Conservation (phyloP, 2,888 invertebrate species). For the Diarsia rubi region DNA sequence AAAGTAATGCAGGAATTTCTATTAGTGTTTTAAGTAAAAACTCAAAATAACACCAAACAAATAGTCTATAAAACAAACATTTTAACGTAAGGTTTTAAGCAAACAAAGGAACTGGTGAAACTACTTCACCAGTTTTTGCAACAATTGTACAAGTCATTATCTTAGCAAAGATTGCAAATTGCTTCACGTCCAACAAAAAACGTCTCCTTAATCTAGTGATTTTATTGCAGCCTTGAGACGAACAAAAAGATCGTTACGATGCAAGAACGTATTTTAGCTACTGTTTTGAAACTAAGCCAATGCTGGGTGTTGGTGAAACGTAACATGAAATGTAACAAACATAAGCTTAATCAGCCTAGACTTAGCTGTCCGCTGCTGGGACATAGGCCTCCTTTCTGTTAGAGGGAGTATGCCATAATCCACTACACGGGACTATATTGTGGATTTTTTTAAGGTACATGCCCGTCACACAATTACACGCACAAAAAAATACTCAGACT, state of each 20-base stretch:
- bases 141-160: conserved; percentile 43
- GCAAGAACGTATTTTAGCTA: conserved; percentile 26
- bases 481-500: too few species aligned
- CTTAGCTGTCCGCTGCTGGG: not conserved
- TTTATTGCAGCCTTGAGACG: conserved; percentile 52
- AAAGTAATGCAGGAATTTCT: too few species aligned
- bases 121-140: conserved; percentile 26
- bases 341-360: not conserved
- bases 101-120: too few species aligned
- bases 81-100: conserved; percentile 7
- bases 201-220: conserved; percentile 43
- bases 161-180: conserved; percentile 45
- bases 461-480: too few species aligned
- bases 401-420: not conserved
- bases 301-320: not conserved
- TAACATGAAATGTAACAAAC: not conserved
- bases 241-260: conserved; percentile 45
- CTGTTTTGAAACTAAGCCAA: conserved; percentile 34
- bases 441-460: too few species aligned
- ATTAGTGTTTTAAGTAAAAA: not conserved
- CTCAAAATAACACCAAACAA: not conserved
- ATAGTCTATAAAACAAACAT: not conserved
- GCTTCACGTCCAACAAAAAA: conserved; percentile 48
- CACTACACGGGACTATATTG: not conserved
- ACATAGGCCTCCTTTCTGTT: not conserved